Conservation (phyloP, 2,113 vertebrate genomes). For the Promerops cafer region DNA sequence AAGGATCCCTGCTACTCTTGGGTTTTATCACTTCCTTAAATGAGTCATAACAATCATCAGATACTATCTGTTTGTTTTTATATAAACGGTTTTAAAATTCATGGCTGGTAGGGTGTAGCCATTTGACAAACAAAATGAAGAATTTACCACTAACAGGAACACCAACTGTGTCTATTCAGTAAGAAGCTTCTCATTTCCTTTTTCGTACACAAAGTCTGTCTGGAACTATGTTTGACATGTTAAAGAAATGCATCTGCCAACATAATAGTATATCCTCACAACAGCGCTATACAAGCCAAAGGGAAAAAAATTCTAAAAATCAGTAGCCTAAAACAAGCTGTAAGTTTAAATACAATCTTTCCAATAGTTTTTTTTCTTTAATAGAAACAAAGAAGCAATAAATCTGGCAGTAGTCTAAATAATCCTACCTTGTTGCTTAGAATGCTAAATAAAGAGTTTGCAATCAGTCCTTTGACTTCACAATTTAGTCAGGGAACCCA, state of each 20-base stretch:
- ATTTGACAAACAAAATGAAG: conserved; percentile 18
- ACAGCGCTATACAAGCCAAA: not conserved
- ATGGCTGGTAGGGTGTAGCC: not conserved
- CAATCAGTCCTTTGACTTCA: not conserved
- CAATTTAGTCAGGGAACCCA: not conserved
- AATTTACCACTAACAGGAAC: not conserved
- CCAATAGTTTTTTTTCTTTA: not conserved
- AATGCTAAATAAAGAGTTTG: not conserved
- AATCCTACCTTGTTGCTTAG: not conserved
- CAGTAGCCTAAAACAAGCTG: not conserved
- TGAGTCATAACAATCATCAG: conserved; percentile 27
- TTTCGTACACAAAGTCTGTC: not conserved
- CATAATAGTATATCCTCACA: not conserved
- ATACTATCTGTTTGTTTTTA: conserved; percentile 28
- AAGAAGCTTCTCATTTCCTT: conserved; percentile 17
- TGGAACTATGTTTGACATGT: not conserved
- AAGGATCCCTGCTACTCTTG: not conserved
- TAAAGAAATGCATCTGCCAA: not conserved
- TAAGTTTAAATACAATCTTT: not conserved
- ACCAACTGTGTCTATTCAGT: not conserved
- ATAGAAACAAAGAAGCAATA: not conserved
- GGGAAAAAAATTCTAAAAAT: not conserved
- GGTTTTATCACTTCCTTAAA: conserved; percentile 42
- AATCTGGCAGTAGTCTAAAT: not conserved
- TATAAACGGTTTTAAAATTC: not conserved